A percentile compares a stretch with the other conserved stretches of the same genome.
These are phyloP conservation scores for Drosophila pseudoananassae DNA, from an alignment of 1,140 invertebrate genomes.

Conservation along the genomic window DNA sequence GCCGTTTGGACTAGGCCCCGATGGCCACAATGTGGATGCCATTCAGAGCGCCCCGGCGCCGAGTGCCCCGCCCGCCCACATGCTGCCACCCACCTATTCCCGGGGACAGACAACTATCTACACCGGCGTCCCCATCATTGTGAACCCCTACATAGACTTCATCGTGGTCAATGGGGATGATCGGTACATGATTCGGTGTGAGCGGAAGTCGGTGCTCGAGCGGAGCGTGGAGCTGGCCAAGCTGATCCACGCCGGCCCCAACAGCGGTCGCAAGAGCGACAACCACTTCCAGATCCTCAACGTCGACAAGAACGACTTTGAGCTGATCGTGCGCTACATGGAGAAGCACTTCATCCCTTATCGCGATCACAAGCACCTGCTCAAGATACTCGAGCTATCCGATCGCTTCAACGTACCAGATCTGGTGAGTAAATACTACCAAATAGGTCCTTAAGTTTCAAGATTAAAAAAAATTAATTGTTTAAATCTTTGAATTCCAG, in stretches of 20 bases:
- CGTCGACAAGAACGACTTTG: slow-evolving; percentile 80
- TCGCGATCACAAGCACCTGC: slow-evolving; percentile 80
- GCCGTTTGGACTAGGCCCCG: slow-evolving; percentile 76
- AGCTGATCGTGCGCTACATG: slow-evolving; percentile 79
- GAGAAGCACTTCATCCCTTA: slow-evolving; percentile 81
- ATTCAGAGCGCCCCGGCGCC: slow-evolving; percentile 67
- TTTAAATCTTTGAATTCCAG: slow-evolving; percentile 22
- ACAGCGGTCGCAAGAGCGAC: slow-evolving; percentile 78
- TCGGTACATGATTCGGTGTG: slow-evolving; percentile 80
- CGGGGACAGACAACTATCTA: slow-evolving; percentile 77
- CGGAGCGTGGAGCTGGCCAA: slow-evolving; percentile 80
- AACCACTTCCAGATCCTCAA: slow-evolving; percentile 82
- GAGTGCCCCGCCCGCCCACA: slow-evolving; percentile 70
- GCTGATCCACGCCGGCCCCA: slow-evolving; percentile 79
- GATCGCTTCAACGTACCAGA: slow-evolving; percentile 83
- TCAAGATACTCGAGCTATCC: slow-evolving; percentile 77
- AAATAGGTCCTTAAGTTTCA: not conserved
- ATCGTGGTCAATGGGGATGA: slow-evolving; percentile 83
- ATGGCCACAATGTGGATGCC: slow-evolving; percentile 72
- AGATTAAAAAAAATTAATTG: too few species aligned
- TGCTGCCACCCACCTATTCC: slow-evolving; percentile 53
- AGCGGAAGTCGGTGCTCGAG: slow-evolving; percentile 76
- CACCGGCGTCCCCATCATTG: slow-evolving; percentile 72
- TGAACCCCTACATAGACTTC: slow-evolving; percentile 82
- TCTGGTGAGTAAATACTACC: slow-evolving; percentile 59